These are phyloP conservation scores for Malurus splendens DNA, from an alignment of 2,797 vertebrate genomes.

Conservation along the genomic window DNA sequence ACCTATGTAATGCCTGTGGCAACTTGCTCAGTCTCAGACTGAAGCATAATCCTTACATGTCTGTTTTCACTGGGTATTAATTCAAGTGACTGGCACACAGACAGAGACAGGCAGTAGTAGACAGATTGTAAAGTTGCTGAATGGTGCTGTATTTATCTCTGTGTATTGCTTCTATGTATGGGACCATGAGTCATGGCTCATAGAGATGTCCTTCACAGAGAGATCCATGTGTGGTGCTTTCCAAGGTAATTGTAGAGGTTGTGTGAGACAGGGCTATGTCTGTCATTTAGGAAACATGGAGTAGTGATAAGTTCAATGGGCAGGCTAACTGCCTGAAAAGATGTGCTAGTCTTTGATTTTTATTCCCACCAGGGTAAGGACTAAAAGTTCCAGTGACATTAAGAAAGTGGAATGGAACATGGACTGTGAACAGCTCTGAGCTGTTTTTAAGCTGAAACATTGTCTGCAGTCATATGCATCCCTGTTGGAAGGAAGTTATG, in stretches of 20 bases:
- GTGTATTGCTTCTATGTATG: background rate
- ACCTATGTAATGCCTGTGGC: background rate
- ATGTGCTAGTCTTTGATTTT: background rate
- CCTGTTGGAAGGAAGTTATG: background rate
- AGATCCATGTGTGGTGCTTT: background rate
- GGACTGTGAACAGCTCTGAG: background rate
- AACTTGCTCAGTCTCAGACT: background rate
- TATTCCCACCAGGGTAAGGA: background rate
- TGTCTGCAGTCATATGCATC: background rate
- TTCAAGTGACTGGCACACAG: background rate
- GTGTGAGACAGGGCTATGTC: background rate
- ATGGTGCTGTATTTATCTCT: accelerated
- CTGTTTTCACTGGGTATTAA: background rate
- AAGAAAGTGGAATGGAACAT: background rate
- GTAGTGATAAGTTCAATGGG: background rate
- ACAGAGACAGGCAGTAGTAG: background rate
- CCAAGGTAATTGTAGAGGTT: background rate
- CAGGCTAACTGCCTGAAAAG: background rate
- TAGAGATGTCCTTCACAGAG: background rate
- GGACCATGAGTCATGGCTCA: background rate
- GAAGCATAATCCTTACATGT: background rate
- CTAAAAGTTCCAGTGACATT: background rate
- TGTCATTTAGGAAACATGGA: background rate
- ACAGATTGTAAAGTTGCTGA: background rate
- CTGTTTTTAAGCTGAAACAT: background rate